Base-by-base conservation (phyloP, 1,140 invertebrate species). In the Magallana gigas region DNA sequence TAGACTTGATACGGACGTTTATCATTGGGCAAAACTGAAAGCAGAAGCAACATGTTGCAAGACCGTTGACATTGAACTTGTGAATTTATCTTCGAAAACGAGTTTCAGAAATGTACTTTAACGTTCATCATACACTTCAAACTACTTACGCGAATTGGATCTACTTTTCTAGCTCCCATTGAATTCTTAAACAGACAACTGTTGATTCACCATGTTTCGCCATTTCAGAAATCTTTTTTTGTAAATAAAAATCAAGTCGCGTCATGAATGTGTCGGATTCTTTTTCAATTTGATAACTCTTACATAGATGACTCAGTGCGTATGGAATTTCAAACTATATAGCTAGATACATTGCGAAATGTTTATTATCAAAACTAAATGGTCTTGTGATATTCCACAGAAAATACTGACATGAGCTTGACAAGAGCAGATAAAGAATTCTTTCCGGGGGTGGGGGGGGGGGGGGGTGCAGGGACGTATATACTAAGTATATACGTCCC, bases 121-220 rank as follows among this genome's bases (percentile, higher is more conserved):
- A 76, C 12, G 11, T 29, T 48, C 36, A 48, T 48, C 36, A 48
- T 76, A 11, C 68, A 76, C 23, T 23, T 76, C 36, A 29, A 12
- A 36, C 23, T 76, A 76, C 68, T 36, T 29, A 76, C 68, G 14
- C 68, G 68, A 36, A 76, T 29, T 76, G 68, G 68, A 23, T 76
- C 68, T 76, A 76, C 7, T 18, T 76, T 76, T 29, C 68, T 76
- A 8, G 68, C 68, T 76, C 68, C 68, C 68, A 76, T 76, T 76
- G 23, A 76, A 4, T 76, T 76, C 36, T 76, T 76, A 76, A 18
- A 76, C 68, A 76, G 36, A 76, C 68, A 76, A 76, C 68, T 76
- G 68, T 76, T 76, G 68, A 76, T 76, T 76, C 68, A 12, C 36
- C 68, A 76, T 76, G 68, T 76, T 76, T 76, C 68, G 68, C 68